Evolutionary conservation across 2,888 invertebrate genomes (phyloP).

Genomic region (Hylaea fasciaria): DNA sequence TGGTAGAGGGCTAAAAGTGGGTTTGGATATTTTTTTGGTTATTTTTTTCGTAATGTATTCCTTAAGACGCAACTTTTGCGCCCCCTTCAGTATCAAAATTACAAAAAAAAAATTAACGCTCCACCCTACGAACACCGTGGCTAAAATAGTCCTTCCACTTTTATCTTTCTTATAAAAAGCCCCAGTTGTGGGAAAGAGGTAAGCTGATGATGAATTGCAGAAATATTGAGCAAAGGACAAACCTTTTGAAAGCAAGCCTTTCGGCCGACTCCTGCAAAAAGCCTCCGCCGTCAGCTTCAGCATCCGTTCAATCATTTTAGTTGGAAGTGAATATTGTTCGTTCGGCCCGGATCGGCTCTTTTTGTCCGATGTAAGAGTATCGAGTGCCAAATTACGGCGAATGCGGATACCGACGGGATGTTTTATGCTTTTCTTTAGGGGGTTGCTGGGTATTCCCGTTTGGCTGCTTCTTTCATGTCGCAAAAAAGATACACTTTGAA

Average conservation of each 20-base stretch:
- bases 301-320: slow-evolving; percentile 10
- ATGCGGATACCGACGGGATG: slow-evolving; percentile 5
- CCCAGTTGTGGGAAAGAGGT: no score
- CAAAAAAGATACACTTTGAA: slow-evolving; percentile 14
- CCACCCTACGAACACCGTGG: no score
- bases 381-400: slow-evolving; percentile 16
- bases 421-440: slow-evolving; percentile 17
- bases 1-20: no score
- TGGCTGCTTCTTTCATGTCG: slow-evolving; percentile 14
- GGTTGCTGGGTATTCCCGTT: slow-evolving; percentile 8
- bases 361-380: slow-evolving; percentile 11
- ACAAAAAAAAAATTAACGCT: no score
- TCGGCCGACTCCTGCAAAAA: not conserved
- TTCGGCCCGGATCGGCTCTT: not conserved
- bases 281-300: not conserved
- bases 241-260: not conserved
- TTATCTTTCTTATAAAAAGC: no score
- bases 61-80: no score
- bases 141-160: no score
- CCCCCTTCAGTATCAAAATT: no score
- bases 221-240: no score
- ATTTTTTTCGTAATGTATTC: no score
- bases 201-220: no score
- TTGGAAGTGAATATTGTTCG: slow-evolving; percentile 9
- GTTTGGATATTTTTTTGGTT: no score